Evolutionary conservation across 2,113 vertebrate genomes (phyloP), one percentile per base, ranked within the genome.

Genomic region (Sceloporus undulatus): DNA sequence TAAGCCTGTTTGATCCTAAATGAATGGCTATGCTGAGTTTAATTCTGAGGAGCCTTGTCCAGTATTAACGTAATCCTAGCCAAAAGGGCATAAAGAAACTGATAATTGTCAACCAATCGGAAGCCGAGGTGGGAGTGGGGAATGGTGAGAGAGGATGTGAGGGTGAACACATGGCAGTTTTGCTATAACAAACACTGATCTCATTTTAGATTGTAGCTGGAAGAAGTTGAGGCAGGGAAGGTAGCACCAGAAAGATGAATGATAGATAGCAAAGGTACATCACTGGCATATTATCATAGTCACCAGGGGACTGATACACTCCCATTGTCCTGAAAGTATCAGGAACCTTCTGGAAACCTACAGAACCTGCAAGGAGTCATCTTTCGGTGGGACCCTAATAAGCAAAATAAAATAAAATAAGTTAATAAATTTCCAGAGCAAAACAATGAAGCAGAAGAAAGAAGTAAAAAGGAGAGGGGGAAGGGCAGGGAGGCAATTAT

Each of bases 261-360:
- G 34, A 48, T 6, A 65, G 38, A 56, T 23, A 68, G 8, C 71
- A 66, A 11, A 80, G n/a, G 0, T 1, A 0, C 11, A 81, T 13
- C 23, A 27, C 56, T 81, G 21, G 29, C 76, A 80, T 59, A 16
- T 56, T 79, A 29, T 18, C 19, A 70, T 13, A 25, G 19, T 34
- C 42, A 79, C 6, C 54, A 2, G 52, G 23, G n/a, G 4, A 66
- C 2, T 54, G 59, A 25, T 25, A n/a, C 9, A 40, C 27, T 89
- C 25, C 0, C 0, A 0, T 3, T 0, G 16, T 82, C 86, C 80
- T 73, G 1, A 65, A 75, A 81, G 71, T 48, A 73, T 40, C 77
- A 92, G 79, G 38, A 89, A 75, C 68, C 85, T 88, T 87, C 88
- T 91, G 56, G 56, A 59, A 10, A 59, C 56, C 56, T 13, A 59